Conservation (phyloP, 2,888 invertebrate species). For the Acrobasis consociella region DNA sequence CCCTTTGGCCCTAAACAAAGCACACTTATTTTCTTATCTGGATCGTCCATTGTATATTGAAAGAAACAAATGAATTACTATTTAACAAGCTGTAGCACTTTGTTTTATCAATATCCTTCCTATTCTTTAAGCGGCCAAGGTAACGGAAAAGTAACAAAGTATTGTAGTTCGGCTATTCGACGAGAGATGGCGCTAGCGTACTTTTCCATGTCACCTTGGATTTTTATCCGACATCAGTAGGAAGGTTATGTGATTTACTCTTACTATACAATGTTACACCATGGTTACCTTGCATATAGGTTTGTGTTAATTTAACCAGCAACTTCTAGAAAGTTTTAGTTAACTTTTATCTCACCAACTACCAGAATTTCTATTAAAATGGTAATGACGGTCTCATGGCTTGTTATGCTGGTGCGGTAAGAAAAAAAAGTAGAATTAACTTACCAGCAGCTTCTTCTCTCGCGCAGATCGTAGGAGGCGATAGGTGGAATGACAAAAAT, state of each 20-base stretch:
- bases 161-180: constrained; percentile 48
- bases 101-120: constrained; percentile 48
- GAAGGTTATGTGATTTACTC: constrained; percentile 13
- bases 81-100: constrained; percentile 9
- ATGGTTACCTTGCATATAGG: neutral
- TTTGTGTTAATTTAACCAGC: neutral
- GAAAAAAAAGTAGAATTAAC: no score
- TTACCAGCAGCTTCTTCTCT: no score
- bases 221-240: constrained; percentile 13
- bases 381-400: no score
- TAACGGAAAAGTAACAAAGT: constrained; percentile 15
- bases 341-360: no score
- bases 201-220: constrained; percentile 13
- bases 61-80: constrained; percentile 5
- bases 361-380: no score
- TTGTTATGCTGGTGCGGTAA: no score
- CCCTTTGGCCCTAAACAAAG: constrained; percentile 91
- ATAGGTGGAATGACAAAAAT: no score
- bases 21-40: constrained; percentile 67
- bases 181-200: constrained; percentile 51
- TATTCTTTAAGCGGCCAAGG: constrained; percentile 28
- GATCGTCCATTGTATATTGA: constrained; percentile 58
- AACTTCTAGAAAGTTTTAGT: no score
- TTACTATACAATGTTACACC: constrained; percentile 3
- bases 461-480: no score